Evolutionary conservation across 2,797 vertebrate species (phyloP).

Genomic region (Poeciliopsis paucimaculata): DNA sequence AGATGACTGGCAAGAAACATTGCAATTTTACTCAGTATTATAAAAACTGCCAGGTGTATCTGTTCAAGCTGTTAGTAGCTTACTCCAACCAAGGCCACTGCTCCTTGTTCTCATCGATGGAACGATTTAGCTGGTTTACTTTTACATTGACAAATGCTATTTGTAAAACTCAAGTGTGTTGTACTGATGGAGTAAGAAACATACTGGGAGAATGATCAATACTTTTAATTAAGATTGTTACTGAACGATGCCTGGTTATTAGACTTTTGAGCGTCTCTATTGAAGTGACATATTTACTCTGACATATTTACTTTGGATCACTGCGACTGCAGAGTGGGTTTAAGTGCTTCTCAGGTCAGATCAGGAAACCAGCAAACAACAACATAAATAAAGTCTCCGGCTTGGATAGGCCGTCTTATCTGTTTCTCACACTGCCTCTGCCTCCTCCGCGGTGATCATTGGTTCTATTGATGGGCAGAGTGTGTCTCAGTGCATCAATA

Average conservation of each 20-base stretch:
- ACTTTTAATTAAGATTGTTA: slow-evolving; percentile 32
- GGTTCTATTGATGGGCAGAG: slow-evolving; percentile 60
- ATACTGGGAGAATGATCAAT: slow-evolving; percentile 28
- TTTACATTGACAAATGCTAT: slow-evolving; percentile 6
- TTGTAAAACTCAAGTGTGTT: slow-evolving; percentile 7
- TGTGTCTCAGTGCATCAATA: slow-evolving; percentile 60
- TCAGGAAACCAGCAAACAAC: slow-evolving; percentile 6
- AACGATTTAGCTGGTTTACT: slow-evolving; percentile 11
- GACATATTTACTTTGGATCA: slow-evolving; percentile 30
- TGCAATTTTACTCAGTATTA: too few species aligned
- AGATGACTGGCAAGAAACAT: too few species aligned
- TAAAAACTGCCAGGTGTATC: neutral
- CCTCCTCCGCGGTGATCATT: slow-evolving; percentile 54
- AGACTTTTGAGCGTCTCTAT: slow-evolving; percentile 36
- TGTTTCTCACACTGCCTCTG: slow-evolving; percentile 13
- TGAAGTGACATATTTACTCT: neutral
- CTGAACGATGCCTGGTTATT: slow-evolving; percentile 3
- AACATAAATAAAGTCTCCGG: slow-evolving; percentile 3
- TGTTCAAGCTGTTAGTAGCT: neutral
- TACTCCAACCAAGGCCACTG: neutral
- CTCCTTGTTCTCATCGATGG: neutral
- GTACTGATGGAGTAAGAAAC: neutral
- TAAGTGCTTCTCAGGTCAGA: slow-evolving; percentile 6
- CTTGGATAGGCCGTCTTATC: slow-evolving; percentile 4
- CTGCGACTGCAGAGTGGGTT: slow-evolving; percentile 14